Conservation (phyloP, 2,113 vertebrate genomes). For the Apaloderma vittatum region DNA sequence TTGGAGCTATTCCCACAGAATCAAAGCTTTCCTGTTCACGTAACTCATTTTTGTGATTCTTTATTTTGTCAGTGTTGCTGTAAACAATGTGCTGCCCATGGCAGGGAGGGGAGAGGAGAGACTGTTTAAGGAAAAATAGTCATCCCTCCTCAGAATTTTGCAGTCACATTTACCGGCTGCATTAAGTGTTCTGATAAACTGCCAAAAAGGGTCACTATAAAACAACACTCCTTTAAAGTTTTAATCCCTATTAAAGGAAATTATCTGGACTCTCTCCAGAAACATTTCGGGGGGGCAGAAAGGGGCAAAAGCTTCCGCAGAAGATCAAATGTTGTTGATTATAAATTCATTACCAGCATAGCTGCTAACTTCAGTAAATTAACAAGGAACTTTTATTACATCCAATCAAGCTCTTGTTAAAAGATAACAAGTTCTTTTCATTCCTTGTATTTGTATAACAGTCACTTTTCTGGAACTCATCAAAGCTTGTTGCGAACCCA, state of each 20-base stretch:
- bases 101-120: slow-evolving; percentile 16
- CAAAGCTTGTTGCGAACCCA: slow-evolving; percentile 34
- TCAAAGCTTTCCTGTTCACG: slow-evolving; percentile 55
- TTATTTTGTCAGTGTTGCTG: slow-evolving; percentile 64
- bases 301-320: slow-evolving; percentile 46
- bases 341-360: slow-evolving; percentile 72
- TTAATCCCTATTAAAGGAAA: slow-evolving; percentile 66
- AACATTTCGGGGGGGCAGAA: slow-evolving; percentile 16
- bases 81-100: slow-evolving; percentile 53
- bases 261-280: slow-evolving; percentile 69
- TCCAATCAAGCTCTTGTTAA: slow-evolving; percentile 71
- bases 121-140: slow-evolving; percentile 54
- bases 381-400: slow-evolving; percentile 65
- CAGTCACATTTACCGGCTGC: slow-evolving; percentile 57
- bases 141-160: slow-evolving; percentile 39
- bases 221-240: slow-evolving; percentile 63
- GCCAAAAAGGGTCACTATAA: slow-evolving; percentile 60
- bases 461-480: slow-evolving; percentile 65
- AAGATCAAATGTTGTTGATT: slow-evolving; percentile 72
- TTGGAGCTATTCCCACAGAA: slow-evolving; percentile 46
- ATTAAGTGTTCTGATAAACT: slow-evolving; percentile 52
- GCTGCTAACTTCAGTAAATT: slow-evolving; percentile 71
- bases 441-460: slow-evolving; percentile 58
- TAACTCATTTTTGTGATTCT: slow-evolving; percentile 59
- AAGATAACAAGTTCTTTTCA: slow-evolving; percentile 67